A percentile compares a stretch with the other conserved stretches of the same genome.
phyloP scores from a whole-genome alignment of 2,888 invertebrate species.

The Ditula angustiorana region DNA sequence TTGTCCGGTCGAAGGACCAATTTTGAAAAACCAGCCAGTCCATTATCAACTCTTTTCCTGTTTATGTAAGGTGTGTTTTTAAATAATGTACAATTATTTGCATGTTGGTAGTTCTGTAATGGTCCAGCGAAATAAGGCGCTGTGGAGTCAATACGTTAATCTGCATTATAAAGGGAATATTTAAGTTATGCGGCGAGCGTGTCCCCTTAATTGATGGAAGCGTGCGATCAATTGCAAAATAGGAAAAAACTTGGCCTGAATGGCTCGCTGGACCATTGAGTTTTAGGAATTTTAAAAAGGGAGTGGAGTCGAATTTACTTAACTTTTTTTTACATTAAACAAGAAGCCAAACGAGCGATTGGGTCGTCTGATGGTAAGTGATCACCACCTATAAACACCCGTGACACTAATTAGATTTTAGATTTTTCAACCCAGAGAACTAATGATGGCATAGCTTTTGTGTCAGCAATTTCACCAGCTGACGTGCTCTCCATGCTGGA shows the following conservation, averaged over 20 bases:
- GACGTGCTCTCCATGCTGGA: too few relatives aligned
- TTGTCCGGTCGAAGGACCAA: conserved; percentile 24
- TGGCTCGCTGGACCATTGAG: conserved; percentile 62
- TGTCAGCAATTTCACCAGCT: too few relatives aligned
- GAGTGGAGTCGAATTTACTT: conserved; percentile 49
- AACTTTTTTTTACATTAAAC: neutral
- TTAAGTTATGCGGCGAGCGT: conserved; percentile 75
- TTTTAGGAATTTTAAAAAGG: conserved; percentile 65
- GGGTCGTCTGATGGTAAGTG: too few relatives aligned
- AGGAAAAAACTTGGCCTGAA: conserved; percentile 80
- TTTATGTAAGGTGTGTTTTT: neutral
- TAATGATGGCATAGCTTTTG: too few relatives aligned
- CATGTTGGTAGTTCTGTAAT: conserved; percentile 28
- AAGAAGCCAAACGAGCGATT: too few relatives aligned
- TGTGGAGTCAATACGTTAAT: conserved; percentile 78
- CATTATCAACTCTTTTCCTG: neutral
- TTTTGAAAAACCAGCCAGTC: neutral
- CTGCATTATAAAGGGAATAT: conserved; percentile 80
- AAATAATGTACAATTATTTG: conserved; percentile 1
- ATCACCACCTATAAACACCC: too few relatives aligned
- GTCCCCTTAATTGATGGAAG: conserved; percentile 76
- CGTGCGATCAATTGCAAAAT: conserved; percentile 81
- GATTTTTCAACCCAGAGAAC: too few relatives aligned
- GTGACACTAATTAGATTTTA: too few relatives aligned
- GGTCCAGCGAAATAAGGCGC: conserved; percentile 50